phyloP scores from a whole-genome alignment of 2,888 invertebrate species.

The Hemistola chrysoprasaria region DNA sequence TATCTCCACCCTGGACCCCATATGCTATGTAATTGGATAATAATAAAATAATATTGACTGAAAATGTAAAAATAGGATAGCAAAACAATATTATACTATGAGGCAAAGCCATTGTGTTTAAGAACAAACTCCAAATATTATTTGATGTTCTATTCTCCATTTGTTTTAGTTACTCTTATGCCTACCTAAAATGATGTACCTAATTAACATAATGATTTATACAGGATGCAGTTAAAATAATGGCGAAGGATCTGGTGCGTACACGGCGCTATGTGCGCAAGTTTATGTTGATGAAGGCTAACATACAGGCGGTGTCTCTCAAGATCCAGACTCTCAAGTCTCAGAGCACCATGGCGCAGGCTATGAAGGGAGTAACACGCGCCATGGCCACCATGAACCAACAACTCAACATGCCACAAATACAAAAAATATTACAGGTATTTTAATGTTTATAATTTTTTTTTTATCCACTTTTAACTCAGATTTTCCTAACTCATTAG shows the following conservation, averaged over 20 bases:
- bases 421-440: slow-evolving; percentile 92
- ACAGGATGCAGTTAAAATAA: slow-evolving; percentile 99
- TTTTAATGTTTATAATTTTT: not conserved
- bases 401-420: slow-evolving; percentile 98
- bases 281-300: slow-evolving; percentile 99
- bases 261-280: slow-evolving; percentile 98
- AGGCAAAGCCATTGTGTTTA: too few relatives aligned
- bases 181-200: too few relatives aligned
- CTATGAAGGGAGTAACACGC: slow-evolving; percentile 99
- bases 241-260: slow-evolving; percentile 99
- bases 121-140: too few relatives aligned
- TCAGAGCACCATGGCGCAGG: slow-evolving; percentile 99
- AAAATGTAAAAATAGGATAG: too few relatives aligned
- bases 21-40: too few relatives aligned
- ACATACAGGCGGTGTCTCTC: slow-evolving; percentile 98
- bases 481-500: too few relatives aligned
- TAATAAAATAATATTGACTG: too few relatives aligned
- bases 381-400: slow-evolving; percentile 99
- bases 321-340: slow-evolving; percentile 99
- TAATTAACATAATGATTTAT: too few relatives aligned
- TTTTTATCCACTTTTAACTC: not conserved
- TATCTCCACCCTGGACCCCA: too few relatives aligned
- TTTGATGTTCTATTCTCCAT: too few relatives aligned
- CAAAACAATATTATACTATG: too few relatives aligned
- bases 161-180: too few relatives aligned